These are phyloP conservation scores for Cotesia typhae DNA, from an alignment of 1,140 invertebrate genomes.

Conservation along the genomic window DNA sequence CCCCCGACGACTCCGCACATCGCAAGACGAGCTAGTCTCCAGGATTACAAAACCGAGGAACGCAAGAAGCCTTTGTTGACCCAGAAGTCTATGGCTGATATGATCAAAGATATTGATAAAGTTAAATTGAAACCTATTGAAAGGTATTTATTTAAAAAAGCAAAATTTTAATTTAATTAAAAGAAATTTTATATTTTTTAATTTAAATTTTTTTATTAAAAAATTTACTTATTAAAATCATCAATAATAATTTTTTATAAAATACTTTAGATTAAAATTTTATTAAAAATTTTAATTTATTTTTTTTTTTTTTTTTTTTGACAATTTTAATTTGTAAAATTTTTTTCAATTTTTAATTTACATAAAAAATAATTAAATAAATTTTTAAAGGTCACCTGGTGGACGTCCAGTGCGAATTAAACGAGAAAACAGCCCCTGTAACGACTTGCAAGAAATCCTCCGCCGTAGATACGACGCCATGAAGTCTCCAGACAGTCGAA, in stretches of 20 bases:
- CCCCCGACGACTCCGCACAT: slow-evolving; percentile 63
- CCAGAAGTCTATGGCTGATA: slow-evolving; percentile 60
- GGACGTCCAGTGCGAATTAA: slow-evolving; percentile 55
- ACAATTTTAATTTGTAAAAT: no score
- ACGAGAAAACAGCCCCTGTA: slow-evolving; percentile 62
- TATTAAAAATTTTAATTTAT: no score
- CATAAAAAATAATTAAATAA: background rate
- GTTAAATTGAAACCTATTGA: slow-evolving; percentile 59
- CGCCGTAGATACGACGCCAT: slow-evolving; percentile 59
- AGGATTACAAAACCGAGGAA: slow-evolving; percentile 61
- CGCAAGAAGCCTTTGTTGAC: slow-evolving; percentile 51
- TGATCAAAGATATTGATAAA: slow-evolving; percentile 58
- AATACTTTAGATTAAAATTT: no score
- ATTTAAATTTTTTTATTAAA: no score
- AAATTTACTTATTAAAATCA: no score
- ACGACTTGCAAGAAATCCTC: slow-evolving; percentile 63
- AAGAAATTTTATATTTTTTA: no score
- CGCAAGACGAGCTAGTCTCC: slow-evolving; percentile 60
- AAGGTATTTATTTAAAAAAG: slow-evolving; percentile 45
- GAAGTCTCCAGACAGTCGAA: slow-evolving; percentile 58
- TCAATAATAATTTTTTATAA: no score
- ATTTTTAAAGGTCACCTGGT: slow-evolving; percentile 56
- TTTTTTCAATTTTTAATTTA: no score
- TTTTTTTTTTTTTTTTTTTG: no score
- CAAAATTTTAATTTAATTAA: no score